Conservation (phyloP, 2,113 vertebrate genomes). For the Riparia riparia region DNA sequence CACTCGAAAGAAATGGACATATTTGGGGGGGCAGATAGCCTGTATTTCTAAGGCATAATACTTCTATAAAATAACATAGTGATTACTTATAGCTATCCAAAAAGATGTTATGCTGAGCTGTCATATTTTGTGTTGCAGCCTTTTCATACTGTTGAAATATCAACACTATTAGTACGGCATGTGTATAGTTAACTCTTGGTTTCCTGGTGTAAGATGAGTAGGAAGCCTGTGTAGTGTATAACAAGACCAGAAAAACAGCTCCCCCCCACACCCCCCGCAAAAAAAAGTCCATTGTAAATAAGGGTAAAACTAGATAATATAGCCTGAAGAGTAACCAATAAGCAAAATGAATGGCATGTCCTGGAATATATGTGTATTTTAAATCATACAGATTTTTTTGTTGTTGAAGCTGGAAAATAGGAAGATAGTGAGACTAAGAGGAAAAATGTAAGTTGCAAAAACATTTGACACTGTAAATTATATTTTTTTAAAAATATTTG, state of each 20-base stretch:
- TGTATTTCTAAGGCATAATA: not conserved
- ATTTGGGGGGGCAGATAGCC: not conserved
- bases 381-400: not conserved
- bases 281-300: not conserved
- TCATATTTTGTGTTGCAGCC: not conserved
- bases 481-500: not conserved
- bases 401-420: not conserved
- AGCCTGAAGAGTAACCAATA: not conserved
- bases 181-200: not conserved
- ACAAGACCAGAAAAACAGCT: not conserved
- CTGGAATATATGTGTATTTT: not conserved
- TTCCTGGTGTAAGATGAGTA: not conserved
- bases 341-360: not conserved
- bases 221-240: not conserved
- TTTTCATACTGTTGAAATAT: not conserved
- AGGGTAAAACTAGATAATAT: not conserved
- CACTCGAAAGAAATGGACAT: not conserved
- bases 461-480: not conserved
- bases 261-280: accelerated
- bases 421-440: not conserved
- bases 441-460: not conserved
- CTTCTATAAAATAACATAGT: not conserved
- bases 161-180: not conserved
- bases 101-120: not conserved
- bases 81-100: not conserved